Evolutionary conservation across 2,888 invertebrate genomes (phyloP).

Genomic region (Ephialtes manifestator): DNA sequence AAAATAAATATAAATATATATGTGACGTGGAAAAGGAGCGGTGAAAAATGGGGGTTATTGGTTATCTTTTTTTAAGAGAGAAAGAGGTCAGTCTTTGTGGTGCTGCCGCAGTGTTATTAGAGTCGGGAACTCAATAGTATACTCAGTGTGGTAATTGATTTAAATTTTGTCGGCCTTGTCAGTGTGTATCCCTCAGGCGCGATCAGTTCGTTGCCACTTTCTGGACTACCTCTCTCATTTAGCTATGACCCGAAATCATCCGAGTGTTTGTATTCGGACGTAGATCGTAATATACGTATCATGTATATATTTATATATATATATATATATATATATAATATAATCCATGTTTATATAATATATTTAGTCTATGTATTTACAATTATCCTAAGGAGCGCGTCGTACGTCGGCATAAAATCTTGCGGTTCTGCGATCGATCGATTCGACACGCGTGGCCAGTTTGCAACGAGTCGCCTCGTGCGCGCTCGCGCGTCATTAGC

Average conservation of each 20-base stretch:
- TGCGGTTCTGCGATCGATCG: slow-evolving; percentile 59
- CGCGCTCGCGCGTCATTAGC: slow-evolving; percentile 61
- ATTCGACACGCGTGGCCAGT: slow-evolving; percentile 62
- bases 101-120: slow-evolving; percentile 55
- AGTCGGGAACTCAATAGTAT: slow-evolving; percentile 58
- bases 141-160: slow-evolving; percentile 64
- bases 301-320: slow-evolving; percentile 45
- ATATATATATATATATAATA: slow-evolving; percentile 48
- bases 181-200: slow-evolving; percentile 64
- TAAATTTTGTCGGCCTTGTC: slow-evolving; percentile 65
- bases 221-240: slow-evolving; percentile 65
- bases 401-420: slow-evolving; percentile 62
- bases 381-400: slow-evolving; percentile 69
- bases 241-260: slow-evolving; percentile 66
- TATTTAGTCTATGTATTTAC: slow-evolving; percentile 63
- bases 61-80: slow-evolving; percentile 34
- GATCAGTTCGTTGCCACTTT: slow-evolving; percentile 63
- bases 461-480: slow-evolving; percentile 58
- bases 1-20: slow-evolving; percentile 19
- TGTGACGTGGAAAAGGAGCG: slow-evolving; percentile 39
- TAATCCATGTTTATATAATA: slow-evolving; percentile 55
- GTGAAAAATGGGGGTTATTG: slow-evolving; percentile 9
- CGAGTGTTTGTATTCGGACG: slow-evolving; percentile 49
- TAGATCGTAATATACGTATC: slow-evolving; percentile 58
- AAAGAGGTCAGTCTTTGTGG: slow-evolving; percentile 63